Evolutionary conservation across 2,797 vertebrate species (phyloP), one percentile per base, ranked within the genome.

Genomic region (Hybognathus amarus): DNA sequence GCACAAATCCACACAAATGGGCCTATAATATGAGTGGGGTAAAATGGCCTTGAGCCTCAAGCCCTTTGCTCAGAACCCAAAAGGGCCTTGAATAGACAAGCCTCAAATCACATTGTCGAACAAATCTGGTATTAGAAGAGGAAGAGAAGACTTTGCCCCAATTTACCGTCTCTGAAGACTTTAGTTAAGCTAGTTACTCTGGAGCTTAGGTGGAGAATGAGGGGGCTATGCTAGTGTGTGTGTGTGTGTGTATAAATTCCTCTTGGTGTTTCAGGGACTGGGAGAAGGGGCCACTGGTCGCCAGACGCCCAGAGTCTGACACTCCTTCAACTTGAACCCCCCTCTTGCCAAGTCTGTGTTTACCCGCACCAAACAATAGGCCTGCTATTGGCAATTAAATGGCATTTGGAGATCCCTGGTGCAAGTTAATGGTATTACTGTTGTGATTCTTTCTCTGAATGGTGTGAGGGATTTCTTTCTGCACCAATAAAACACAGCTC

Each of bases 141-240:
- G 92, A 91, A 94, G 92, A 94, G 94, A 97, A 96, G 97, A 97
- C 97, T 98, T 98, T 97, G 97, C 98, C 96, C 95, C 97, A 98
- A 97, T 99, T 98, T 99, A 98, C 97, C 98, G 97, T 97, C 96
- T 97, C 96, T 94, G 95, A 99, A 98, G 97, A 97, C 97, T 96
- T 98, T 98, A 97, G 97, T 97, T 98, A 98, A 98, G 97, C 97
- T 97, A 98, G 97, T 97, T 98, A 97, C 97, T 97, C 96, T 96
- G 97, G 96, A 95, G 96, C 96, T 98, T 95, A 95, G 90, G 91
- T 94, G 92, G 83, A 85, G 86, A n/a, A 90, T 93, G 93, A 91
- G 86, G 93, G 95, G 91, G 96, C 95, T 94, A 77, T 38, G 76
- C 47, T 86, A 47, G 85, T 76, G 67, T 74, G 83, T 86, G 82